These are phyloP conservation scores for Pristionchus mayeri DNA, from an alignment of 2,888 invertebrate genomes.

Conservation along the genomic window DNA sequence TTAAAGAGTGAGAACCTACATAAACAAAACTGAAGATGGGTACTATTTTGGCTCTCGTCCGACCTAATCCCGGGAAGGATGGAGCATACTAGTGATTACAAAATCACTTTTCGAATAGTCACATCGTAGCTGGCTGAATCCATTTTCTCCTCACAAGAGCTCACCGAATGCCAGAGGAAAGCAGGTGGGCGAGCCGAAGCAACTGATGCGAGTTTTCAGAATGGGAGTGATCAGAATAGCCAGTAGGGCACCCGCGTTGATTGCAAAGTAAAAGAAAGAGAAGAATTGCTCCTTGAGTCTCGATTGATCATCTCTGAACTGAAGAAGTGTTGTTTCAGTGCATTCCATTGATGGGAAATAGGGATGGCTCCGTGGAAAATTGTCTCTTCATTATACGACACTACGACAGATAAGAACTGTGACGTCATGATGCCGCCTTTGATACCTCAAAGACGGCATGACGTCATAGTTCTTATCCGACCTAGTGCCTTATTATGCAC, in stretches of 20 bases:
- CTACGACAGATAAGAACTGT: no score
- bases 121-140: no score
- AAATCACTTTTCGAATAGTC: no score
- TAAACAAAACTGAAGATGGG: not conserved
- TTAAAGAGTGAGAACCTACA: not conserved
- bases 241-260: slow-evolving; percentile 84
- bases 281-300: slow-evolving; percentile 88
- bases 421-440: no score
- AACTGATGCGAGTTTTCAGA: slow-evolving; percentile 70
- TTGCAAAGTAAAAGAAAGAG: slow-evolving; percentile 93
- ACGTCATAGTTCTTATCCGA: no score
- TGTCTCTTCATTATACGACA: no score
- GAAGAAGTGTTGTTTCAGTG: slow-evolving; percentile 40
- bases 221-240: slow-evolving; percentile 74
- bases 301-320: slow-evolving; percentile 80
- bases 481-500: no score
- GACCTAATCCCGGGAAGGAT: no score
- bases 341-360: not conserved
- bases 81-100: not conserved
- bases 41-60: no score
- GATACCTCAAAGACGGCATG: no score
- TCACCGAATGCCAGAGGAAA: slow-evolving; percentile 79
- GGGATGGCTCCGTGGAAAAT: no score
- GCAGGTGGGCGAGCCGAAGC: slow-evolving; percentile 74
- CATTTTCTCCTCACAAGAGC: no score